These are phyloP conservation scores for Phaedon cochleariae DNA, from an alignment of 2,888 invertebrate species.

Conservation along the genomic window DNA sequence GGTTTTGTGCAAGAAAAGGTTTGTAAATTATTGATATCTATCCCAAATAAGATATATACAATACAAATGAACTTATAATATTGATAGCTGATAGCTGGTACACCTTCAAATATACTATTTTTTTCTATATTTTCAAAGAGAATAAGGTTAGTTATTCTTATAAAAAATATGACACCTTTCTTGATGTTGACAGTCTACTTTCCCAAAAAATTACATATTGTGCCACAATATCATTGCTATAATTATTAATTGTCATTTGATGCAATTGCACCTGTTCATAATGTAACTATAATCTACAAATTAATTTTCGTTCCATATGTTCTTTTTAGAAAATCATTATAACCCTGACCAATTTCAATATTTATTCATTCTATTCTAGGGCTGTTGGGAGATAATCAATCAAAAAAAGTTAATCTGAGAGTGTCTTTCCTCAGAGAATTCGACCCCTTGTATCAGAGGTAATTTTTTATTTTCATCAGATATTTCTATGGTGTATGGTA, in stretches of 20 bases:
- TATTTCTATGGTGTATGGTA: neutral
- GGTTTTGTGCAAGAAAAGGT: neutral
- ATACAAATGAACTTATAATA: too few species aligned
- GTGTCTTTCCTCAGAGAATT: constrained; percentile 9
- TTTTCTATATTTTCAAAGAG: neutral
- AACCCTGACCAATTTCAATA: neutral
- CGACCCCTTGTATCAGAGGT: constrained; percentile 20
- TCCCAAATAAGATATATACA: too few species aligned
- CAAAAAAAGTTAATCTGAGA: neutral
- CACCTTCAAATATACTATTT: too few species aligned
- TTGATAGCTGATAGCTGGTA: too few species aligned
- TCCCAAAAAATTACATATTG: constrained; percentile 19
- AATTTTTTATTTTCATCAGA: neutral
- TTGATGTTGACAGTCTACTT: constrained; percentile 10
- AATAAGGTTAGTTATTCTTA: neutral
- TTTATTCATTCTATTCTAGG: neutral
- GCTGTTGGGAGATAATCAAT: neutral
- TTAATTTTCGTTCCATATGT: neutral
- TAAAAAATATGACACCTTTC: constrained; percentile 15
- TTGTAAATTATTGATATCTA: neutral
- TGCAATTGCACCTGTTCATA: constrained; percentile 17
- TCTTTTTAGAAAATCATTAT: neutral
- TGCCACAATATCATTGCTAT: constrained; percentile 25
- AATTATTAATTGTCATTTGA: constrained; percentile 25
- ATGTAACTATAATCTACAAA: neutral